These are phyloP conservation scores for Dicyrtomina minuta DNA, from an alignment of 2,888 invertebrate genomes.

Conservation along the genomic window DNA sequence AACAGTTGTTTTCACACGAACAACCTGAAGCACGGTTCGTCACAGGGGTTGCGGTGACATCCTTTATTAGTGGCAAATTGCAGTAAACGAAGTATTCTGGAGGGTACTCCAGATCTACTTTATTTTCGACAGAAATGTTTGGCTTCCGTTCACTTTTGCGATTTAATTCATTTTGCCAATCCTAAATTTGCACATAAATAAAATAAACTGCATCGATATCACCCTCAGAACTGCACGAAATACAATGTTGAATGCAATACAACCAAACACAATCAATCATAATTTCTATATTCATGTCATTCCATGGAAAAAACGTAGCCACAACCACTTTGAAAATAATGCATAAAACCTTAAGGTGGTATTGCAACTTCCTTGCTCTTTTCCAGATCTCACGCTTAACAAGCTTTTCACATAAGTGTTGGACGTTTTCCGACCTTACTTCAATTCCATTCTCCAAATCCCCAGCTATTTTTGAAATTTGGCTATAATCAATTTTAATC, in stretches of 20 bases:
- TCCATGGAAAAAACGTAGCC: no score
- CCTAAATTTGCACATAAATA: slow-evolving; percentile 6
- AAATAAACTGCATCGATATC: slow-evolving; percentile 6
- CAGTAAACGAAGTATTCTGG: slow-evolving; percentile 9
- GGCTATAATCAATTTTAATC: neutral
- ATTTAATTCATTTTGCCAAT: slow-evolving; percentile 6
- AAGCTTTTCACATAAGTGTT: neutral
- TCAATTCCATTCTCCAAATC: neutral
- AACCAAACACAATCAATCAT: no score
- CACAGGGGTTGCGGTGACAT: neutral
- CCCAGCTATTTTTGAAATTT: neutral
- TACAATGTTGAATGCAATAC: no score
- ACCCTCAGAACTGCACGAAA: neutral
- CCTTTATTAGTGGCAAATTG: neutral
- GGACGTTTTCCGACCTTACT: neutral
- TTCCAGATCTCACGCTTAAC: neutral
- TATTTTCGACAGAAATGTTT: slow-evolving; percentile 14
- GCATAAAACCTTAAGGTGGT: no score
- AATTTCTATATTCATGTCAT: no score
- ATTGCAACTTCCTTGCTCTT: no score
- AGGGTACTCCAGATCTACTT: slow-evolving; percentile 8
- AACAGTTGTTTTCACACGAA: slow-evolving; percentile 2
- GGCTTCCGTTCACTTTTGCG: neutral
- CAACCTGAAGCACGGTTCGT: slow-evolving; percentile 8
- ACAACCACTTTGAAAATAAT: no score